Evolutionary conservation across 2,797 vertebrate species (phyloP).

Genomic region (Chromis chromis): DNA sequence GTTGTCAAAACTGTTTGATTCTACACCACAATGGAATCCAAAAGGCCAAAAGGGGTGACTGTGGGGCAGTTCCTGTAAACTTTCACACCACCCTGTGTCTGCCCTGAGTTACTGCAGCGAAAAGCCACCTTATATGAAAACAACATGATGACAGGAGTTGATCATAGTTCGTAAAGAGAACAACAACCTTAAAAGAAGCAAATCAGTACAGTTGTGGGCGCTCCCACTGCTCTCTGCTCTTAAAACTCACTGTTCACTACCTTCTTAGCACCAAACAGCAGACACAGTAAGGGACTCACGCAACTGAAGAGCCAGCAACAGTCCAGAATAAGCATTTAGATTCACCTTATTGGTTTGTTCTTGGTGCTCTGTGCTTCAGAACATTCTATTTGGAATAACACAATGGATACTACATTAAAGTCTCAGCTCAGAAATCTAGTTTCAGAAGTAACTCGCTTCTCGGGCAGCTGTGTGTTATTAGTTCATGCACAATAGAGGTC

Average conservation of each 20-base stretch:
- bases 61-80: too few relatives aligned
- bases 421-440: neutral
- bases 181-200: neutral
- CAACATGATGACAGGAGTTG: too few relatives aligned
- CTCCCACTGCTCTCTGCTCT: neutral
- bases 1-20: too few relatives aligned
- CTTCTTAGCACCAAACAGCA: too few relatives aligned
- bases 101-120: too few relatives aligned
- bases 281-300: neutral
- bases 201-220: neutral
- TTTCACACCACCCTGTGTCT: too few relatives aligned
- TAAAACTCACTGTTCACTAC: neutral
- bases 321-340: slow-evolving; percentile 1
- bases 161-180: too few relatives aligned
- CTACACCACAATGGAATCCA: too few relatives aligned
- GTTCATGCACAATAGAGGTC: neutral
- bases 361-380: neutral
- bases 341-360: neutral
- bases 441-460: slow-evolving; percentile 18
- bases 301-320: neutral
- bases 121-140: too few relatives aligned
- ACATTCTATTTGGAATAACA: neutral
- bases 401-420: neutral
- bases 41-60: too few relatives aligned
- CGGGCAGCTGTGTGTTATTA: neutral